Evolutionary conservation across 2,888 invertebrate species (phyloP), one percentile per base, ranked within the genome.

Genomic region (Catocala sponsa): DNA sequence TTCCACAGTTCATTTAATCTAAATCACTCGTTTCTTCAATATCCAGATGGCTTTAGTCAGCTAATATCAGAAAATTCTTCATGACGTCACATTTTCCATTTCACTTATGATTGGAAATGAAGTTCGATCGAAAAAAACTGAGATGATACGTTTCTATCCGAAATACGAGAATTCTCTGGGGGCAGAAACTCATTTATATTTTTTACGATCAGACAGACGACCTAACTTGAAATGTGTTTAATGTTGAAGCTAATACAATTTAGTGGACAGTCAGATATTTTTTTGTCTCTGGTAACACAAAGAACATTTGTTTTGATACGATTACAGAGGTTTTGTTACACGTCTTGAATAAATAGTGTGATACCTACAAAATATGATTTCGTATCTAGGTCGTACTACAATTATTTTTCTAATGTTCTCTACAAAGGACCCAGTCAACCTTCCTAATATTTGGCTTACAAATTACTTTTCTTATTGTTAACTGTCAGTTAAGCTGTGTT

Each of bases 141-240:
- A 46, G 58, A 59, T 60, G 46, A 41, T 51, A 46, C 65, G 72
- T 63, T 61, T 44, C 56, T n/a, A 49, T 51, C 38, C 46, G 59
- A 65, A 59, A 35, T 50, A 15, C 5, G 13, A 58, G 48, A 25
- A 35, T 55, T 65, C 71, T 60, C 60, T 13, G 5, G 63, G 65
- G 60, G 50, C 32, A 47, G n/a, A 68, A 74, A 65, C 60, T 63
- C 68, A 59, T 73, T 74, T 74, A 61, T 74, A 62, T 73, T 61
- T 72, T 57, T 50, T 43, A 57, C 43, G 43, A 57, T 15, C n/a
- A 33, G 33, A 15, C 50, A 35, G 15, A 9, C 33, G 25, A 25
- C 25, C 25, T 49, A 32, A 42, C 13, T 33, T 12, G 41, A 42
- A 49, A 25, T 35, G 15, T 43, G 13, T 47, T 35, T 44, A 35